Percentiles rank a stretch among this genome's conserved stretches.
Conservation (phyloP, 1,140 invertebrate species). For the Cydia splendana region DNA sequence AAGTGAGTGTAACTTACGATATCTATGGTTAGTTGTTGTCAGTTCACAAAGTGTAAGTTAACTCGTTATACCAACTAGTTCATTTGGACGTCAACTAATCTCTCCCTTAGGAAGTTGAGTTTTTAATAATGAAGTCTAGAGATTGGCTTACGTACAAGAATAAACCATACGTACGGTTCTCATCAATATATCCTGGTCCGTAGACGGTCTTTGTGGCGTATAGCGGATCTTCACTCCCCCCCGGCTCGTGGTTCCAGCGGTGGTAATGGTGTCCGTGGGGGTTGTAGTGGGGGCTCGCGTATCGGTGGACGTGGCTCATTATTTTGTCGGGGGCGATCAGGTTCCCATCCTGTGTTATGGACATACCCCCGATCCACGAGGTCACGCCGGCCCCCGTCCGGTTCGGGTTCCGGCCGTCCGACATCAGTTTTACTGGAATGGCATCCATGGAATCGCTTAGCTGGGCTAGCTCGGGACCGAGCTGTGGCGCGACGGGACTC, state of each 20-base stretch:
- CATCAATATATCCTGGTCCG: conserved; percentile 76
- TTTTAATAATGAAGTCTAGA: conserved; percentile 36
- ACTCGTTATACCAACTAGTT: conserved; percentile 40
- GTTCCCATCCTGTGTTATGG: conserved; percentile 75
- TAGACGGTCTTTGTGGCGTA: conserved; percentile 77
- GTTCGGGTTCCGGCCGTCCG: conserved; percentile 69
- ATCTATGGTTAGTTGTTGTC: conserved; percentile 75
- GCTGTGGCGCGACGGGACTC: conserved; percentile 64
- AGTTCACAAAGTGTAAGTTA: conserved; percentile 55
- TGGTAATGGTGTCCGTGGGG: conserved; percentile 72
- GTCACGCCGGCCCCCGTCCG: conserved; percentile 67
- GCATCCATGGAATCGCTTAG: conserved; percentile 76
- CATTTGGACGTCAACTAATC: conserved; percentile 54
- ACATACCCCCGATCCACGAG: conserved; percentile 77
- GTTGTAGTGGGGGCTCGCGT: conserved; percentile 74
- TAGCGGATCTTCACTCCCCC: conserved; percentile 69
- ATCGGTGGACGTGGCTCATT: conserved; percentile 73
- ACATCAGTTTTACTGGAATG: conserved; percentile 79
- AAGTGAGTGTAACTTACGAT: conserved; percentile 72
- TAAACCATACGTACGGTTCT: conserved; percentile 74
- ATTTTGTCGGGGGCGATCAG: conserved; percentile 76
- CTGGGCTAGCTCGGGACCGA: conserved; percentile 62
- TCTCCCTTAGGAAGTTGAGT: conserved; percentile 37
- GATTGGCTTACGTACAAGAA: conserved; percentile 54
- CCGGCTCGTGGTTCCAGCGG: conserved; percentile 73